A percentile compares a stretch with the other conserved stretches of the same genome.
Evolutionary conservation across 2,888 invertebrate genomes (phyloP).

Genomic region (Cosmia pyralina): DNA sequence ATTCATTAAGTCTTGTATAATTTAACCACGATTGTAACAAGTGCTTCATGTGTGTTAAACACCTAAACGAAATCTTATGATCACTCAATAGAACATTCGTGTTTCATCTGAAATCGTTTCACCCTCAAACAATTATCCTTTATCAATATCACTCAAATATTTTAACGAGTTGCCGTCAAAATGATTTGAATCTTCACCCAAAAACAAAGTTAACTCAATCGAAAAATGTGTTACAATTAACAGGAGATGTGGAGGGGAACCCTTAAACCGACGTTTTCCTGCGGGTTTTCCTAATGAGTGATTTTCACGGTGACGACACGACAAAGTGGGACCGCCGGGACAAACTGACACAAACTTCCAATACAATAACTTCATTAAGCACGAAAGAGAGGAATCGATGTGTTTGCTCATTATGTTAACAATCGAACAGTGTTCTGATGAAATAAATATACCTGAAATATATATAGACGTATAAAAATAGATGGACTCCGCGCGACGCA

Average conservation of each 20-base stretch:
- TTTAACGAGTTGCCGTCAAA: conserved; percentile 54
- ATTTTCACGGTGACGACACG: conserved; percentile 79
- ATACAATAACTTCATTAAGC: conserved; percentile 77
- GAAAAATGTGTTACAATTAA: conserved; percentile 77
- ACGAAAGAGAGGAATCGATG: conserved; percentile 56
- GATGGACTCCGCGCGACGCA: too few relatives aligned
- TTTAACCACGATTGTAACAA: neutral
- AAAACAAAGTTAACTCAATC: conserved; percentile 69
- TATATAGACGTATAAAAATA: too few relatives aligned
- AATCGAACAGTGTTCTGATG: neutral
- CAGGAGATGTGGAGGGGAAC: conserved; percentile 74
- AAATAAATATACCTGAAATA: too few relatives aligned
- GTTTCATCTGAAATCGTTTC: conserved; percentile 26
- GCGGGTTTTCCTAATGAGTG: conserved; percentile 82
- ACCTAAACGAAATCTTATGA: conserved; percentile 2
- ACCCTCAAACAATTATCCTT: conserved; percentile 47
- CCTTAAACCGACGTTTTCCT: conserved; percentile 77
- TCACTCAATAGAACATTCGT: conserved; percentile 5
- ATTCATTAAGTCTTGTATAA: conserved; percentile 7
- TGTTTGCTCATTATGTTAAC: conserved; percentile 3
- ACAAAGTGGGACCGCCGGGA: conserved; percentile 70
- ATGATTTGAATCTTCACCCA: conserved; percentile 54
- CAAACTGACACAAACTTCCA: conserved; percentile 79
- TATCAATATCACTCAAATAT: conserved; percentile 38
- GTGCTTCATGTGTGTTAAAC: neutral